Base-by-base conservation (phyloP, 2,888 invertebrate species). In the Branchellion lobata region DNA sequence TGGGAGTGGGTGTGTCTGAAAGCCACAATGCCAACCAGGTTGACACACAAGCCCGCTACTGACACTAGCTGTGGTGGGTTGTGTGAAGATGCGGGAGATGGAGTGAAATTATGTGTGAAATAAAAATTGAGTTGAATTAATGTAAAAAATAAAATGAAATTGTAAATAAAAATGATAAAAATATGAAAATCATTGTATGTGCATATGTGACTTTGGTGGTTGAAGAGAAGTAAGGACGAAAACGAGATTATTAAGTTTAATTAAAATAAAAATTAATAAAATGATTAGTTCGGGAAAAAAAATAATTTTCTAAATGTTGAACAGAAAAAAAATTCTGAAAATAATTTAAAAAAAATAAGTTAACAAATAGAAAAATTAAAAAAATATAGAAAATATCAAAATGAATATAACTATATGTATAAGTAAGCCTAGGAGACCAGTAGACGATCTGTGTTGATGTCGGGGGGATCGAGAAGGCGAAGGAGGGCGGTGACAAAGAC, bases 11-110 rank as follows among this genome's bases (percentile, higher is more conserved):
- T 84, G 81, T 85, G 85, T 82, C 83, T 80, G 84, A 90, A 90
- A 31, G 89, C 89, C 81, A 89, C 87, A 82, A 90, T 90, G 68
- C 90, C 90, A 81, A 90, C 86, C 36, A 90, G 84, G 84, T 90
- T 90, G 27, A 90, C 90, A 47, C 89, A 81, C 5, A 90, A 85
- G 31, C 90, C 90, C 65, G 88, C 85, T 1, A 90, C 87, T 1
- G 90, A 90, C 1, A 90, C 90, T 29, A 88, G 85, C 89, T 89
- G 85, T 61, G 27, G 29, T 11, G 29, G 29, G n/a, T n/a, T n/a
- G 21, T 51, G 14, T 51, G 21, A 51, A 51, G 21, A 51, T 18
- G 14, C 21, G 21, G 14, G 51, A 51, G n/a, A n/a, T n/a, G n/a
- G n/a, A n/a, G 65, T 24, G 29, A n/a, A 65, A n/a, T 8, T 8